Conservation (phyloP, 2,888 invertebrate species). For the Drosophila subquinaria region DNA sequence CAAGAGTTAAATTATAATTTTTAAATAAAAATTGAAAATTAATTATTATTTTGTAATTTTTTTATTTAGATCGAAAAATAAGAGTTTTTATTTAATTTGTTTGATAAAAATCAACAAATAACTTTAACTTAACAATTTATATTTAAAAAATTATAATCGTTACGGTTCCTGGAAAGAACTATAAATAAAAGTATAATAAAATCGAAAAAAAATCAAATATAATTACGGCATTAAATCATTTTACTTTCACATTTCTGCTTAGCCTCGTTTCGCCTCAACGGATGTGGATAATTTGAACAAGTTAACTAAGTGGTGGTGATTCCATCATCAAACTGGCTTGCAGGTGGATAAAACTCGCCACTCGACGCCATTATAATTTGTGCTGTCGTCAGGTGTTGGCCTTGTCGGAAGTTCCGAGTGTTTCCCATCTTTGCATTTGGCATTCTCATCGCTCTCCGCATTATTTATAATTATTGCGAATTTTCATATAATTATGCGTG, state of each 20-base stretch:
- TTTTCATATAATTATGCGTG: constrained; percentile 78
- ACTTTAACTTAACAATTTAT: no score
- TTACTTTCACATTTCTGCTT: constrained; percentile 38
- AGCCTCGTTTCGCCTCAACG: constrained; percentile 37
- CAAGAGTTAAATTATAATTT: no score
- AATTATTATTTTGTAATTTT: no score
- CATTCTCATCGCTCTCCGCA: constrained; percentile 56
- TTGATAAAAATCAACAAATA: no score
- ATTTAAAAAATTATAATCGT: no score
- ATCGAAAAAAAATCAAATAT: no score
- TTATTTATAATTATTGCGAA: constrained; percentile 80
- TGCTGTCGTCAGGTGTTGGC: constrained; percentile 35
- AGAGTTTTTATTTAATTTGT: no score
- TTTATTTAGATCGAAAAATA: no score
- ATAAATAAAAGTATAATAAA: no score
- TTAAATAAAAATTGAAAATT: no score
- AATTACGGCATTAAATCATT: constrained; percentile 35
- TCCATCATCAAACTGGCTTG: constrained; percentile 15
- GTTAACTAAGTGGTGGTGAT: constrained; percentile 39
- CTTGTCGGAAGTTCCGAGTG: constrained; percentile 69
- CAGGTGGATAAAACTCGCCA: constrained; percentile 21
- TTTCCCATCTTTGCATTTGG: constrained; percentile 33
- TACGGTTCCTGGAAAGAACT: no score
- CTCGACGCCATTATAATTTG: constrained; percentile 24
- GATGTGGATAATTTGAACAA: constrained; percentile 57